Evolutionary conservation across 1,140 invertebrate species (phyloP), one percentile per base, ranked within the genome.

Genomic region (Conopomorpha cramerella): DNA sequence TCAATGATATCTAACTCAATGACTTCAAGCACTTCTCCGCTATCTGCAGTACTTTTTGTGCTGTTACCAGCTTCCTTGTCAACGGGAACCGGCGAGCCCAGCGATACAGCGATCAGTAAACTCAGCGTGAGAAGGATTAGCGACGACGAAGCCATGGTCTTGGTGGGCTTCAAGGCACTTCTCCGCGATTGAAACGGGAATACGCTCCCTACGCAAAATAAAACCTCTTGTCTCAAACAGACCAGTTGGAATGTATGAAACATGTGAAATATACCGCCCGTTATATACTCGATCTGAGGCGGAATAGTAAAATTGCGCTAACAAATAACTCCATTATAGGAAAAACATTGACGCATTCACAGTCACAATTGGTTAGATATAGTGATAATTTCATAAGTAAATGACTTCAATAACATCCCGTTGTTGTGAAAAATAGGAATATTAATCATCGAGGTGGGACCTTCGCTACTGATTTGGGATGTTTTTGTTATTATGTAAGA

Each of bases 331-430:
- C 54, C 52, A 50, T 55, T 70, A 62, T 45, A 43, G 45, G 58
- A 51, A 55, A 46, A n/a, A n/a, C 50, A 58, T 53, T 57, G 55
- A 58, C 53, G 63, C 56, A 55, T 53, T 39, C 30, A 36, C n/a
- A n/a, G n/a, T n/a, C n/a, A n/a, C n/a, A n/a, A n/a, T n/a, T n/a
- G n/a, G 36, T 29, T 31, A 33, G 30, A 14, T 37, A 27, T 41
- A 16, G 13, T 46, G 51, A 23, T 66, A 67, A 73, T 52, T 8
- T 26, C 3, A 27, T 37, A 4, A 36, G 29, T 36, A 62, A 70
- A 70, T 58, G 63, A 43, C 48, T 52, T 54, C 64, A 71, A 73
- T 71, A 62, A 48, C 60, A 66, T 60, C 54, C 61, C 60, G 66
- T n/a, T n/a, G n/a, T n/a, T n/a, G n/a, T 46, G 29, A 47, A 60